Percentiles rank a stretch among this genome's conserved stretches.
These are phyloP conservation scores for Rhea pennata DNA, from an alignment of 2,113 vertebrate genomes.

Conservation along the genomic window DNA sequence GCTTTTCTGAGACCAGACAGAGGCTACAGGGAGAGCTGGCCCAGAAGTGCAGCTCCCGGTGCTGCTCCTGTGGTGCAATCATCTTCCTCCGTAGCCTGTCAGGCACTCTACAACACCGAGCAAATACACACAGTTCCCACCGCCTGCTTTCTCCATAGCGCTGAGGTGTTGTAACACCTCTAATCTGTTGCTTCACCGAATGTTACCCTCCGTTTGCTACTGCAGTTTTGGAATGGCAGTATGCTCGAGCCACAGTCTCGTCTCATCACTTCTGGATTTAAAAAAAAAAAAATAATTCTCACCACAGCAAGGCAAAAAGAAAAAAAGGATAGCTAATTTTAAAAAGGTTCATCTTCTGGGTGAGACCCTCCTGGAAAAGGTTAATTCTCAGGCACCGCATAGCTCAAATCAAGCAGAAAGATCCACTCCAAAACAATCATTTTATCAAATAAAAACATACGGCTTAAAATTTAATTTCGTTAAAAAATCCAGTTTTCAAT, in stretches of 20 bases:
- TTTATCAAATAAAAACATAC: neutral
- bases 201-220: neutral
- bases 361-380: neutral
- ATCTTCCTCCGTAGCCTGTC: neutral
- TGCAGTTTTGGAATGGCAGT: neutral
- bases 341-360: constrained; percentile 8
- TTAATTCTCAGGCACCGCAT: constrained; percentile 14
- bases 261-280: neutral
- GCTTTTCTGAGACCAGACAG: neutral
- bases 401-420: neutral
- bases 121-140: neutral
- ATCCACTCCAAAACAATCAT: neutral
- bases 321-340: constrained; percentile 20
- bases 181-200: neutral
- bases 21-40: neutral
- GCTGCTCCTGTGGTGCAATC: neutral
- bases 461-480: neutral
- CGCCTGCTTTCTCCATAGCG: too few relatives aligned
- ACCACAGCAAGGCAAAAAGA: neutral
- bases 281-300: constrained; percentile 17
- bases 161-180: too few relatives aligned
- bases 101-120: neutral
- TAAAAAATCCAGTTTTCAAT: neutral
- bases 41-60: neutral
- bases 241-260: neutral